These are phyloP conservation scores for Agrochola litura DNA, from an alignment of 2,888 invertebrate species.

Conservation along the genomic window DNA sequence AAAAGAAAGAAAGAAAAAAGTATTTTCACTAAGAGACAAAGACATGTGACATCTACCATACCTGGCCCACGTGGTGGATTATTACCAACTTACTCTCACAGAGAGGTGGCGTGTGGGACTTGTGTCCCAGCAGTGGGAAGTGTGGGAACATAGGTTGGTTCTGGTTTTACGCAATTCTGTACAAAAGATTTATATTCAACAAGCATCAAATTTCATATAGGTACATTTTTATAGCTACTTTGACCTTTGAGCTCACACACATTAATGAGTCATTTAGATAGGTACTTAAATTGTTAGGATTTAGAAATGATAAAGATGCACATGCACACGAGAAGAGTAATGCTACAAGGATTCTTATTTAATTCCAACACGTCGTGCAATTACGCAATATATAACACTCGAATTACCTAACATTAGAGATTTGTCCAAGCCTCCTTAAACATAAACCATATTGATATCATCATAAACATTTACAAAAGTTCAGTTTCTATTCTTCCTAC, in stretches of 20 bases:
- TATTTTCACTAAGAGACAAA: too few species aligned
- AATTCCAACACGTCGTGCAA: background rate
- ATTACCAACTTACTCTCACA: background rate
- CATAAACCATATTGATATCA: conserved; percentile 2
- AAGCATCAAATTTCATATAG: too few species aligned
- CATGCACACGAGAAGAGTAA: background rate
- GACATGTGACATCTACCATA: background rate
- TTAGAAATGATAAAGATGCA: background rate
- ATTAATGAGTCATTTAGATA: background rate
- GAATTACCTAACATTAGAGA: background rate
- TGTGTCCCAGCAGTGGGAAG: background rate
- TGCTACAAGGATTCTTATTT: too few species aligned
- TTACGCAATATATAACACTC: background rate
- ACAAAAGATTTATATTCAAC: background rate
- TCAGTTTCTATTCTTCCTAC: background rate
- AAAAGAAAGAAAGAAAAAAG: too few species aligned
- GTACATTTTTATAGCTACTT: too few species aligned
- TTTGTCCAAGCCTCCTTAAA: background rate
- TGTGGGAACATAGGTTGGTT: background rate
- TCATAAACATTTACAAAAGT: background rate
- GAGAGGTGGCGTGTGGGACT: background rate
- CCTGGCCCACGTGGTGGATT: background rate
- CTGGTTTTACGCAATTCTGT: background rate
- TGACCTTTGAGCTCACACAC: too few species aligned
- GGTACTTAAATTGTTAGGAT: background rate